A percentile compares a stretch with the other conserved stretches of the same genome.
Evolutionary conservation across 2,113 vertebrate genomes (phyloP).

Genomic region (Saccopteryx leptura): DNA sequence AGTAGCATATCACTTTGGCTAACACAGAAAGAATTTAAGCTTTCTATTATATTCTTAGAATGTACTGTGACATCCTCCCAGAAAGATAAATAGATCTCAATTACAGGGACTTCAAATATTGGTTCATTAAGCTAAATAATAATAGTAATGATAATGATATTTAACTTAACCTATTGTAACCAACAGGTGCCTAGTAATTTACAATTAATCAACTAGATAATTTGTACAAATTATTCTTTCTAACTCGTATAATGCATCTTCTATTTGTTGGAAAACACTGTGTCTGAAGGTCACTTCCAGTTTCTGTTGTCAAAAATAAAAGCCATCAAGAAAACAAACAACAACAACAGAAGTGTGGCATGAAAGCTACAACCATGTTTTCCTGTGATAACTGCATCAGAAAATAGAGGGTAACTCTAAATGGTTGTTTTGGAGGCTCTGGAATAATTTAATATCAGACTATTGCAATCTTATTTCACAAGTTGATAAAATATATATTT

Average conservation of each 20-base stretch:
- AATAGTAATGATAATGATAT: not conserved
- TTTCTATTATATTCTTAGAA: not conserved
- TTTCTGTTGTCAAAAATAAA: not conserved
- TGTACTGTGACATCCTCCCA: not conserved
- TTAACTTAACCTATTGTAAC: constrained; percentile 5
- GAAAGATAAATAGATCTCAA: constrained; percentile 38
- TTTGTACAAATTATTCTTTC: not conserved
- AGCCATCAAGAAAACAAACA: not conserved
- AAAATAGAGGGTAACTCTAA: not conserved
- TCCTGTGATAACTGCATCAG: not conserved
- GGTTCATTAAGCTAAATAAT: constrained; percentile 14
- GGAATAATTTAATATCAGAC: not conserved
- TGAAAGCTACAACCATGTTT: not conserved
- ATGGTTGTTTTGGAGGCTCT: not conserved
- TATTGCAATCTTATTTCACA: not conserved
- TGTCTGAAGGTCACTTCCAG: not conserved
- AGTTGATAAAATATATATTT: not conserved
- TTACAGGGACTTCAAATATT: not conserved
- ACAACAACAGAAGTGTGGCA: too few relatives aligned
- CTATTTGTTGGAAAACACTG: not conserved
- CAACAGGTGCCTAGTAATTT: not conserved
- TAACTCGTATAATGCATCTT: not conserved
- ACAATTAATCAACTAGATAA: not conserved
- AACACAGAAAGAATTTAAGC: not conserved
- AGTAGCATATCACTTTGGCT: not conserved